phyloP scores from a whole-genome alignment of 1,140 invertebrate genomes.

The Drosophila tropicalis region DNA sequence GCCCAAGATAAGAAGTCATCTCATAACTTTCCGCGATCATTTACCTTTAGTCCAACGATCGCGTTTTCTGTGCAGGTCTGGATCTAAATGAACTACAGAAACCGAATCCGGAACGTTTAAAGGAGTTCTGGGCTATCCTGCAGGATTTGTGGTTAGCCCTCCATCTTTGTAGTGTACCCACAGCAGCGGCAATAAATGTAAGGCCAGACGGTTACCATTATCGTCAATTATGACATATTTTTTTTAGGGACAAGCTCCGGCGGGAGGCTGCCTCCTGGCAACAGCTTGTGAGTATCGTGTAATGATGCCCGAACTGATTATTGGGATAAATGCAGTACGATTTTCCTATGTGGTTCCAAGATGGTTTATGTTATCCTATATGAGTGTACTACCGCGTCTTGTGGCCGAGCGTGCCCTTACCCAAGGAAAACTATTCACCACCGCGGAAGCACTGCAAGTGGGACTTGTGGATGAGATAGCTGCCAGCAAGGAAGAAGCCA shows the following conservation, averaged over 20 bases:
- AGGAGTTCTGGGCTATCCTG: constrained; percentile 89
- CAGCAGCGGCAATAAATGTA: constrained; percentile 93
- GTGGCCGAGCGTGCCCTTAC: constrained; percentile 90
- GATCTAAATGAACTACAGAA: constrained; percentile 95
- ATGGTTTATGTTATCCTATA: constrained; percentile 88
- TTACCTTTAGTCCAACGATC: constrained; percentile 85
- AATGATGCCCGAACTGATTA: constrained; percentile 90
- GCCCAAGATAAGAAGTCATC: background rate
- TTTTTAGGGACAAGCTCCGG: constrained; percentile 90
- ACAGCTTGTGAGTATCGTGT: constrained; percentile 93
- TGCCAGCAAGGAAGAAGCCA: constrained; percentile 86
- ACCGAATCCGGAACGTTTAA: constrained; percentile 87
- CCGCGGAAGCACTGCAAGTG: constrained; percentile 89
- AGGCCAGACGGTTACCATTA: background rate
- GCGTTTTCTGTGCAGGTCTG: constrained; percentile 92
- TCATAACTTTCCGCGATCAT: background rate
- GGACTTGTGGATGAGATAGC: constrained; percentile 90
- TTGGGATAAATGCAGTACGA: constrained; percentile 90
- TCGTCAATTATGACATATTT: background rate
- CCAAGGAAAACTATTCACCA: constrained; percentile 88
- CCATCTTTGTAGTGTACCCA: constrained; percentile 88
- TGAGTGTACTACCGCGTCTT: constrained; percentile 71
- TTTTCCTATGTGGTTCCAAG: constrained; percentile 90
- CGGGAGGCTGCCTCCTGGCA: constrained; percentile 92
- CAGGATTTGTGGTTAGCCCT: constrained; percentile 92